These are phyloP conservation scores for Eriosoma lanigerum DNA, from an alignment of 1,140 invertebrate species.

Conservation along the genomic window DNA sequence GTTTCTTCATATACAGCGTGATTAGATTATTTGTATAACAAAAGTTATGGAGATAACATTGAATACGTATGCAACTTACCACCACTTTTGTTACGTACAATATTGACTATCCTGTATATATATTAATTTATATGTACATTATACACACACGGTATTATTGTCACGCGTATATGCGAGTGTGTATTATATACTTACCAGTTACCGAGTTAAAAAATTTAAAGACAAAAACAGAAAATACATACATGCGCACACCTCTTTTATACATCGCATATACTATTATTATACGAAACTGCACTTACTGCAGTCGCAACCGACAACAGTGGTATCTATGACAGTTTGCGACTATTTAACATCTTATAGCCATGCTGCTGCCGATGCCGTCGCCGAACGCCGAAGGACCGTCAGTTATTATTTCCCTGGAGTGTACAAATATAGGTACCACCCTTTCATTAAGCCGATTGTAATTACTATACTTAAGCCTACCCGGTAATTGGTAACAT, in stretches of 20 bases:
- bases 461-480: not conserved
- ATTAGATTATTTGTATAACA: too few relatives aligned
- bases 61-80: too few relatives aligned
- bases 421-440: not conserved
- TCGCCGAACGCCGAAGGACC: too few relatives aligned
- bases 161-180: not conserved
- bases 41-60: too few relatives aligned
- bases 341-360: too few relatives aligned
- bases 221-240: not conserved
- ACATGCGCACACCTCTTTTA: conserved; percentile 5
- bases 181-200: not conserved
- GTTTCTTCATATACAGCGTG: too few relatives aligned
- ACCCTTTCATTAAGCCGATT: conserved; percentile 28
- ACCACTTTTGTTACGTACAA: too few relatives aligned
- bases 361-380: not conserved
- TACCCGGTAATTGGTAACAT: not conserved
- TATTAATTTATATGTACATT: too few relatives aligned
- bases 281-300: too few relatives aligned
- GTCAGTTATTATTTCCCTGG: conserved; percentile 17
- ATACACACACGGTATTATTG: too few relatives aligned
- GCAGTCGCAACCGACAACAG: not conserved
- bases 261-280: not conserved
- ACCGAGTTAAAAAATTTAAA: conserved; percentile 26
- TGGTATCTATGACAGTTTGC: too few relatives aligned
- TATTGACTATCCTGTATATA: too few relatives aligned